Percentiles rank a stretch among this genome's conserved stretches.
These are phyloP conservation scores for Corythornis vintsioides DNA, from an alignment of 2,113 vertebrate genomes.

Conservation along the genomic window DNA sequence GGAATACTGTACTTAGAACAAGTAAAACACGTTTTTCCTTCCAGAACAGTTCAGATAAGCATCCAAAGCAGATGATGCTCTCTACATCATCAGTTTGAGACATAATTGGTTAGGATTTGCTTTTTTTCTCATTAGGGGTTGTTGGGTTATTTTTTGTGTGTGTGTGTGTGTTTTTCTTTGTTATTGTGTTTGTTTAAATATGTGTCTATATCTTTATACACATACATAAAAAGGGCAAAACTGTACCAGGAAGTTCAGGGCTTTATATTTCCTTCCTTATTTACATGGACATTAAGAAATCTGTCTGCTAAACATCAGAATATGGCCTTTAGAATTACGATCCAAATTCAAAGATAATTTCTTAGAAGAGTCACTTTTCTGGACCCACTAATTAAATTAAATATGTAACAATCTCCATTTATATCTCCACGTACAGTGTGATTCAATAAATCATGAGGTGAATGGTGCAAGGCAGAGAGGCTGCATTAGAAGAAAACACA, in stretches of 20 bases:
- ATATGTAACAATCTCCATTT: background rate
- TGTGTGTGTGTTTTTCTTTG: background rate
- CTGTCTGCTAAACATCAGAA: background rate
- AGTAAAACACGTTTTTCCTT: background rate
- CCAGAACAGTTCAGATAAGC: background rate
- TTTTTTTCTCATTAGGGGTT: too few species aligned
- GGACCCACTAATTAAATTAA: background rate
- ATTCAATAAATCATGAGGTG: background rate
- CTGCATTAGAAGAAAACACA: constrained; percentile 24
- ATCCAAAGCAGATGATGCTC: background rate
- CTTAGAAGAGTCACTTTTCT: background rate
- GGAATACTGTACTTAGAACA: background rate
- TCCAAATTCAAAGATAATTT: background rate
- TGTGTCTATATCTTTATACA: background rate
- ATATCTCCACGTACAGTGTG: background rate
- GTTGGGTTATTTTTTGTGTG: too few species aligned
- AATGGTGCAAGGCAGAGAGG: background rate
- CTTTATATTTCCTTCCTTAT: background rate
- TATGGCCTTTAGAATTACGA: background rate
- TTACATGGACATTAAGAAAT: background rate
- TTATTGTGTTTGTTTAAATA: background rate
- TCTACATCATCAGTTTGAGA: background rate
- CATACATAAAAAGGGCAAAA: background rate
- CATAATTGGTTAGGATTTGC: too few species aligned
- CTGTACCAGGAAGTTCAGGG: background rate